phyloP scores from a whole-genome alignment of 1,140 invertebrate species.

The Drosophila melanogaster region Release_6_plus_ISO1_MT NT_037436.4:3014001-3014500 shows the following conservation, averaged over 20 bases:
- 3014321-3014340: conserved; percentile 46
- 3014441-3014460: conserved; percentile 51
- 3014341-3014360: conserved; percentile 51
- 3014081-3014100: too few relatives aligned
- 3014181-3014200: background rate
- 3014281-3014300: conserved; percentile 29
- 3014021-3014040: background rate
- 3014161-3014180: too few relatives aligned
- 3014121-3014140: too few relatives aligned
- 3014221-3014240: background rate
- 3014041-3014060: background rate
- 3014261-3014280: conserved; percentile 22
- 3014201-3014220: conserved; percentile 4
- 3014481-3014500: conserved; percentile 60
- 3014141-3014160: too few relatives aligned
- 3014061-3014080: too few relatives aligned
- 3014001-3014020: background rate
- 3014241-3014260: conserved; percentile 29
- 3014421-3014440: conserved; percentile 47
- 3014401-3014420: background rate
- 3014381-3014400: conserved; percentile 29
- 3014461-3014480: conserved; percentile 55
- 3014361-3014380: conserved; percentile 36
- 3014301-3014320: conserved; percentile 45
- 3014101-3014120: too few relatives aligned